Percentiles rank a stretch among this genome's conserved stretches.
Conservation (phyloP, 92 coral and sea anemone species). For the Paragorgia papillata region DNA sequence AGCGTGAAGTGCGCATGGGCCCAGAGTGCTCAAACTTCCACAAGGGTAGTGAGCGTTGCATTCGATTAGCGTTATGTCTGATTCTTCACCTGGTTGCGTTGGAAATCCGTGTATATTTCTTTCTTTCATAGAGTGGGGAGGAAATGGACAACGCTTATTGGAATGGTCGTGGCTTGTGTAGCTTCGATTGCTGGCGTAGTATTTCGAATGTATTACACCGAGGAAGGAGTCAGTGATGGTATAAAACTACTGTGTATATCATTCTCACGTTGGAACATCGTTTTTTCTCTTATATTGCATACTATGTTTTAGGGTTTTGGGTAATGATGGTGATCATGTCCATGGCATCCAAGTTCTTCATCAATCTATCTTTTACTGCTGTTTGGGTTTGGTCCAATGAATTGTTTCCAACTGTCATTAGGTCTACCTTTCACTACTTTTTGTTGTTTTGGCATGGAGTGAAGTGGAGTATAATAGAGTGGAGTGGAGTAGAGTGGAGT, state of each 20-base stretch:
- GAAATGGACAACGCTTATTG: constrained; percentile 64
- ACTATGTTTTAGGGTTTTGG: constrained; percentile 31
- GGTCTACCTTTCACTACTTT: no score
- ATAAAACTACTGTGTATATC: background rate
- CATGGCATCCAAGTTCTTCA: constrained; percentile 73
- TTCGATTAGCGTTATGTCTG: no score
- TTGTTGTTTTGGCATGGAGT: no score
- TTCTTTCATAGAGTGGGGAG: constrained; percentile 77
- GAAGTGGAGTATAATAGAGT: no score
- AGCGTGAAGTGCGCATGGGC: no score
- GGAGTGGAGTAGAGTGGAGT: no score
- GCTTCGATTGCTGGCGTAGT: no score
- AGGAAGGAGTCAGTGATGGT: constrained; percentile 15
- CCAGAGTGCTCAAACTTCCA: no score
- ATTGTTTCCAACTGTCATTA: constrained; percentile 88
- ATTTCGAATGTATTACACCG: constrained; percentile 15
- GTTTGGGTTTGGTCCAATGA: constrained; percentile 92
- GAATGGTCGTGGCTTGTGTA: constrained; percentile 55
- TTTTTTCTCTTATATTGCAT: no score
- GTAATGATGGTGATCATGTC: constrained; percentile 71
- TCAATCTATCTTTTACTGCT: constrained; percentile 91
- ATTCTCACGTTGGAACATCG: no score
- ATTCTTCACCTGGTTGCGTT: no score
- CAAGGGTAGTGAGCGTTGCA: no score
- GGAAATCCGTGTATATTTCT: background rate